Evolutionary conservation across 2,113 vertebrate species (phyloP), one percentile per base, ranked within the genome.

Genomic region (Otocyon megalotis): DNA sequence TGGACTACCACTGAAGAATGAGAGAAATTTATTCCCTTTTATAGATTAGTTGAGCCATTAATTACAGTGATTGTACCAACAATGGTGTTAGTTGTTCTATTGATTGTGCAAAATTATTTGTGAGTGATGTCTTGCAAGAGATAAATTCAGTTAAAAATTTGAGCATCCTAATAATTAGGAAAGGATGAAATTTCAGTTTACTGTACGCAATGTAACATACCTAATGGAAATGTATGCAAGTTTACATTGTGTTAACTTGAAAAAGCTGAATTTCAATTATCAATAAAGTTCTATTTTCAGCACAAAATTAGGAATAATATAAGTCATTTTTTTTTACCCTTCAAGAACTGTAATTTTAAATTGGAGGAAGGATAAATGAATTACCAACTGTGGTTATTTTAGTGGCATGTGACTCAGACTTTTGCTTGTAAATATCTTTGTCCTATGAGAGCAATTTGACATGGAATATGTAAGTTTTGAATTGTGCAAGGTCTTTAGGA

Each of bases 401-500:
- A 37, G 13, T 93, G 54, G 17, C 56, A 60, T 74, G 95, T 69
- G 79, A 81, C 67, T 82, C 77, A 37, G 65, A 94, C 43, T 71
- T 72, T 80, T 24, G 9, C 60, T 76, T 69, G 50, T 35, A 95
- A 92, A 95, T 58, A 94, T 76, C 37, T 35, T 83, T 94, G 20
- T 96, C 80, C 90, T 92, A 5, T 37, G 65, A 77, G 94, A 95
- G 77, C 58, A 88, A 95, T 88, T 80, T 74, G 58, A 84, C 15
- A 82, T 56, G 93, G 95, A 93, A 94, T 96, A 97, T 72, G 26
- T 12, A 90, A 84, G 43, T 92, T 94, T 80, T 88, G 77, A 83
- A 72, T 48, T 93, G n/a, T 90, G 26, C 76, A 76, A 97, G 90
- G 83, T 94, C 79, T 94, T 90, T 19, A 76, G 74, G 43, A 95